These are phyloP conservation scores for Ormia ochracea DNA, from an alignment of 2,888 invertebrate species.

Conservation along the genomic window DNA sequence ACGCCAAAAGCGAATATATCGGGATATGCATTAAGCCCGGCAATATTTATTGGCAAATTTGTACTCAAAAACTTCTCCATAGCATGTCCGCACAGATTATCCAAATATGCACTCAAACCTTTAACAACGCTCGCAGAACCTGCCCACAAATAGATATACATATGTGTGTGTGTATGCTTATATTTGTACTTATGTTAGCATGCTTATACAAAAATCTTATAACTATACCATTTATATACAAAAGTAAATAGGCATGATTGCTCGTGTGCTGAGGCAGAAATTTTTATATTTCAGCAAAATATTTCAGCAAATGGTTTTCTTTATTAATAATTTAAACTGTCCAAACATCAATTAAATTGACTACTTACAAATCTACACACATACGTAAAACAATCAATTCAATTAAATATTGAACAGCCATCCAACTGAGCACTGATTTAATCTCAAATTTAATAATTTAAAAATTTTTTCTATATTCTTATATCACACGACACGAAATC, in stretches of 20 bases:
- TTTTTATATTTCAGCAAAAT: not conserved
- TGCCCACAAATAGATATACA: conserved; percentile 69
- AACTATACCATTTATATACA: too few species aligned
- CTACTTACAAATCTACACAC: not conserved
- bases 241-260: not conserved
- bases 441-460: not conserved
- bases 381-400: conserved; percentile 40
- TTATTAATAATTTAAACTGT: conserved; percentile 21
- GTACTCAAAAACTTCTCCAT: conserved; percentile 82
- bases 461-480: not conserved
- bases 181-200: not conserved
- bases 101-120: conserved; percentile 87
- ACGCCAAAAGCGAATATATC: conserved; percentile 86
- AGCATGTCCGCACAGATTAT: conserved; percentile 81
- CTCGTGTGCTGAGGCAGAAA: not conserved
- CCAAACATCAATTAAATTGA: conserved; percentile 30
- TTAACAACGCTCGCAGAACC: conserved; percentile 91
- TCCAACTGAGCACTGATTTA: conserved; percentile 22
- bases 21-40: conserved; percentile 83
- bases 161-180: not conserved
- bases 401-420: conserved; percentile 42
- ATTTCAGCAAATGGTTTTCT: conserved; percentile 15
- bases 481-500: not conserved
- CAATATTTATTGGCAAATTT: conserved; percentile 82
- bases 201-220: too few species aligned